phyloP scores from a whole-genome alignment of 2,888 invertebrate genomes.

The Archaeoteleia sp. region DNA sequence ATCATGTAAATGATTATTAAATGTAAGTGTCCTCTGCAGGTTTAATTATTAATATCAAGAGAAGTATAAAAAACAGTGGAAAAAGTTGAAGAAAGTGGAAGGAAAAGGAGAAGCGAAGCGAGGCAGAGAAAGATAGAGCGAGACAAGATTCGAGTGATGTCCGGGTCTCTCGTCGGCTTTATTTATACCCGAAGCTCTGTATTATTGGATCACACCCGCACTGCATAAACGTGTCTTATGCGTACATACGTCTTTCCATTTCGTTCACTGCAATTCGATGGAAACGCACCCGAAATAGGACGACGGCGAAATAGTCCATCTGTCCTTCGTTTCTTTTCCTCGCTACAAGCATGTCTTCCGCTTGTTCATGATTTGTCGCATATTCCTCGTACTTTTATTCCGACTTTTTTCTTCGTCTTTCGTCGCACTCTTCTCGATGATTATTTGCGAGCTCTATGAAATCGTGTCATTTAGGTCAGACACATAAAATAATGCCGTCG shows the following conservation, averaged over 20 bases:
- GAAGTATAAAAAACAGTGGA: too few relatives aligned
- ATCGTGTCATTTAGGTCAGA: too few relatives aligned
- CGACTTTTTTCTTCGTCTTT: background rate
- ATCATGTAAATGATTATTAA: too few relatives aligned
- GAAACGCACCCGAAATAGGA: constrained; percentile 52
- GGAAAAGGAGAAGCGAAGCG: constrained; percentile 27
- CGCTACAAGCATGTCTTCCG: constrained; percentile 27
- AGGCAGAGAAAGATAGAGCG: constrained; percentile 44
- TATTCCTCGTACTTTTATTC: background rate
- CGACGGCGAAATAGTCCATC: constrained; percentile 51
- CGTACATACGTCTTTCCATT: constrained; percentile 63
- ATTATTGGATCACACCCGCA: constrained; percentile 74
- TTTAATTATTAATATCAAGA: too few relatives aligned
- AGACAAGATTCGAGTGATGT: constrained; percentile 60
- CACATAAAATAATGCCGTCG: too few relatives aligned
- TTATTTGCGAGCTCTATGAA: too few relatives aligned
- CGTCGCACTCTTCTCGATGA: constrained; percentile 7
- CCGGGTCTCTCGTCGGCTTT: constrained; percentile 67
- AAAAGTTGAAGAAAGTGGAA: too few relatives aligned
- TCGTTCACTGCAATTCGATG: constrained; percentile 52
- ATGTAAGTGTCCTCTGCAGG: too few relatives aligned
- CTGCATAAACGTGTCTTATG: constrained; percentile 64
- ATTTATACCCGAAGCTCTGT: constrained; percentile 73
- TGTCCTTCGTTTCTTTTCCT: constrained; percentile 43
- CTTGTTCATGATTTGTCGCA: constrained; percentile 8